These are phyloP conservation scores for Pollenia amentaria DNA, from an alignment of 2,888 invertebrate genomes.

Conservation along the genomic window DNA sequence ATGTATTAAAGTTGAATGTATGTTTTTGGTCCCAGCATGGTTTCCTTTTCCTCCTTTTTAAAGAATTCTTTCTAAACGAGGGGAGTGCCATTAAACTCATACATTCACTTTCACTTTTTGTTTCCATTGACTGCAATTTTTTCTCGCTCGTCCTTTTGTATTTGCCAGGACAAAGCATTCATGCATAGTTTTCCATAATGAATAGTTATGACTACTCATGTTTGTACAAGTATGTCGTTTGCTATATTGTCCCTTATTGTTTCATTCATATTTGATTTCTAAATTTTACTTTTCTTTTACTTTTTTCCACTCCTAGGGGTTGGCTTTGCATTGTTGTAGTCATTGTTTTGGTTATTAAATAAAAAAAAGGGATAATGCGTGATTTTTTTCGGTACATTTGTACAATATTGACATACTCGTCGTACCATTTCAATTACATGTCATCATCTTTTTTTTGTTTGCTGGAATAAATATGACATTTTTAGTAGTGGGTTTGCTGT, in stretches of 20 bases:
- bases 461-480: conserved; percentile 69
- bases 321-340: conserved; percentile 52
- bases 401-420: conserved; percentile 60
- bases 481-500: conserved; percentile 67
- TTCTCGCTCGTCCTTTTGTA: conserved; percentile 47
- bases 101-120: conserved; percentile 66
- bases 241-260: conserved; percentile 44
- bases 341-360: conserved; percentile 59
- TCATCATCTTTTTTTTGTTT: conserved; percentile 59
- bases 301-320: conserved; percentile 61
- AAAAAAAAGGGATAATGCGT: conserved; percentile 75
- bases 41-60: conserved; percentile 33
- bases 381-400: conserved; percentile 75
- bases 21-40: conserved; percentile 68
- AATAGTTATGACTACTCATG: conserved; percentile 73
- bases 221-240: conserved; percentile 33
- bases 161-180: conserved; percentile 47
- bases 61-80: conserved; percentile 17
- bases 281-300: conserved; percentile 64
- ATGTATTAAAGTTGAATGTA: conserved; percentile 47
- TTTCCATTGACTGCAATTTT: conserved; percentile 51
- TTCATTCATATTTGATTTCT: conserved; percentile 52
- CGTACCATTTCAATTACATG: conserved; percentile 72
- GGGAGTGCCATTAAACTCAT: conserved; percentile 58
- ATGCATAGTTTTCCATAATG: conserved; percentile 74